Conservation (phyloP, 2,797 vertebrate species). For the Meda fulgida region DNA sequence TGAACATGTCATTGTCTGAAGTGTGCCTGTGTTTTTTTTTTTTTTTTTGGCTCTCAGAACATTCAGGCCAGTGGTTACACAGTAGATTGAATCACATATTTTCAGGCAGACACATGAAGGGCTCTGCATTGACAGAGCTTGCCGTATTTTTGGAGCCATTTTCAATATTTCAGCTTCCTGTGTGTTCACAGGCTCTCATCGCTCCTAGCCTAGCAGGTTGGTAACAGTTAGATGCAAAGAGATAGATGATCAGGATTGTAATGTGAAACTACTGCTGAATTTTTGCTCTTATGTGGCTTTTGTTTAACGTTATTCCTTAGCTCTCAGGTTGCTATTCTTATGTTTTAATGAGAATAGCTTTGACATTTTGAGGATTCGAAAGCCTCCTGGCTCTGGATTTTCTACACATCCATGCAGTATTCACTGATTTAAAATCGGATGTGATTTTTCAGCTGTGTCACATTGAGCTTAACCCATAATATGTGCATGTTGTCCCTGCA, state of each 20-base stretch:
- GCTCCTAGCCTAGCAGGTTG: not conserved
- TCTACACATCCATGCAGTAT: not conserved
- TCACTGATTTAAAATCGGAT: not conserved
- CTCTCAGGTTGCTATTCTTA: conserved; percentile 14
- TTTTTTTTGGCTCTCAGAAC: not conserved
- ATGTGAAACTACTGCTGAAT: not conserved
- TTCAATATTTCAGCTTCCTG: not conserved
- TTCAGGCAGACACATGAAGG: not conserved
- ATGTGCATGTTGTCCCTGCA: not conserved
- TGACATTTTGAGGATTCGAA: conserved; percentile 17
- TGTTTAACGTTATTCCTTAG: not conserved
- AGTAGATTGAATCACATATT: not conserved
- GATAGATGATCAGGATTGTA: not conserved
- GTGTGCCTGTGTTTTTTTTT: not conserved
- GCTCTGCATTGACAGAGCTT: not conserved
- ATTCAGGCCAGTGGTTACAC: conserved; percentile 9
- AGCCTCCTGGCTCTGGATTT: conserved; percentile 13
- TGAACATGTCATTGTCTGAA: conserved; percentile 22
- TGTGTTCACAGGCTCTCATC: not conserved
- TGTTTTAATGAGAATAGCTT: conserved; percentile 16
- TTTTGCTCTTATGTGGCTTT: not conserved
- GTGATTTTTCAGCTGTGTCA: conserved; percentile 13
- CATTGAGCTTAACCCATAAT: not conserved
- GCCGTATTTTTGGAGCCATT: conserved; percentile 9
- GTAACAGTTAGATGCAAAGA: not conserved